Conservation (phyloP, 2,888 invertebrate genomes). For the Nomada ruficornis region DNA sequence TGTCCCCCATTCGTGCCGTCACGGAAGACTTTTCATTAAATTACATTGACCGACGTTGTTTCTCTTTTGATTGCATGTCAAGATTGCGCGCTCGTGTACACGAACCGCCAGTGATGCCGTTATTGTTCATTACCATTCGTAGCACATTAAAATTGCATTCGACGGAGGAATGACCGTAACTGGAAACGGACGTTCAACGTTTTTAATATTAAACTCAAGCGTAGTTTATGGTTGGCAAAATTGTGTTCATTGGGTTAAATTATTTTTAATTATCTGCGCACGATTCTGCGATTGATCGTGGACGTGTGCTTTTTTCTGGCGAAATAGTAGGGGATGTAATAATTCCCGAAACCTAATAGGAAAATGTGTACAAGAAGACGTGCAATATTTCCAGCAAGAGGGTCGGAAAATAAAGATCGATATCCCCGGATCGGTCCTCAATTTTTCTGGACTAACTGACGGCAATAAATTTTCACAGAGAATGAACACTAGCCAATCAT, state of each 20-base stretch:
- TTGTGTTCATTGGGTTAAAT: neutral
- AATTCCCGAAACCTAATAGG: neutral
- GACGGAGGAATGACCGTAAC: neutral
- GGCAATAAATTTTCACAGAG: neutral
- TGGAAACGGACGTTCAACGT: neutral
- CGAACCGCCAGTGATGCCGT: neutral
- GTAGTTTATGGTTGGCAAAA: neutral
- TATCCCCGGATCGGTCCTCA: neutral
- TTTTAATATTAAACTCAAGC: neutral
- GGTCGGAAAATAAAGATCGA: conserved; percentile 8
- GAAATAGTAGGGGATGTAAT: neutral
- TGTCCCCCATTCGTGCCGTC: conserved; percentile 13
- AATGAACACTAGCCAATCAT: conserved; percentile 8
- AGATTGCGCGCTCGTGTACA: conserved; percentile 11
- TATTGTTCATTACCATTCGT: conserved; percentile 16
- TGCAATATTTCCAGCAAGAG: neutral
- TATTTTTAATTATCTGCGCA: too few species aligned
- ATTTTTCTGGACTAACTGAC: neutral
- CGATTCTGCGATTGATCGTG: neutral
- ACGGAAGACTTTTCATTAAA: conserved; percentile 24
- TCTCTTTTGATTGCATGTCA: conserved; percentile 31
- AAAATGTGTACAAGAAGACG: neutral
- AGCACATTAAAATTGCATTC: conserved; percentile 4
- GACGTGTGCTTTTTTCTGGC: neutral
- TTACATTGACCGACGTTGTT: conserved; percentile 32